These are phyloP conservation scores for Cochlearius cochlearius DNA, from an alignment of 2,113 vertebrate species.

Conservation along the genomic window DNA sequence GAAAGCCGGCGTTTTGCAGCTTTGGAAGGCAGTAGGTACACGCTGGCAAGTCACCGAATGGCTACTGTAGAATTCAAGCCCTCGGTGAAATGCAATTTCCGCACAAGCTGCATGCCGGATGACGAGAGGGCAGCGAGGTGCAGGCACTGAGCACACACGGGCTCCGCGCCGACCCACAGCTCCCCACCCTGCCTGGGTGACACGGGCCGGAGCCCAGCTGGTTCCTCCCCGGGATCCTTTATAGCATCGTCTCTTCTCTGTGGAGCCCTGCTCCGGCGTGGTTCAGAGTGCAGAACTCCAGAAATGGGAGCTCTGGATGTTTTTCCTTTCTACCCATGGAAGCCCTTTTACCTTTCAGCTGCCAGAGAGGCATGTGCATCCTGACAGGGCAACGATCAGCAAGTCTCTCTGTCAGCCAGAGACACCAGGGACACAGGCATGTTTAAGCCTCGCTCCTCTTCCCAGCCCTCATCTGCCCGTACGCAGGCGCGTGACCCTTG, in stretches of 20 bases:
- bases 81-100: rapidly evolving
- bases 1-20: not conserved
- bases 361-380: not conserved
- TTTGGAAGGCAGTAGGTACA: not conserved
- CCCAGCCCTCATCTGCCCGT: not conserved
- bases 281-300: not conserved
- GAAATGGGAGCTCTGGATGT: not conserved
- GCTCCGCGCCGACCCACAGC: not conserved
- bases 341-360: constrained; percentile 14
- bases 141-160: no score
- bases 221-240: not conserved
- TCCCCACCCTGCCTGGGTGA: not conserved
- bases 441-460: not conserved
- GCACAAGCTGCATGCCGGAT: rapidly evolving
- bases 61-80: not conserved
- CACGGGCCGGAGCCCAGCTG: not conserved
- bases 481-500: not conserved
- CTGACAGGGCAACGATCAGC: not conserved
- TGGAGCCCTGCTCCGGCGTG: not conserved
- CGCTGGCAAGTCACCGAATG: not conserved
- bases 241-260: not conserved
- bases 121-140: not conserved
- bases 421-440: not conserved
- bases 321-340: not conserved
- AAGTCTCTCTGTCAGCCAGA: not conserved